Evolutionary conservation across 2,113 vertebrate genomes (phyloP).

Genomic region (Lota lota): DNA sequence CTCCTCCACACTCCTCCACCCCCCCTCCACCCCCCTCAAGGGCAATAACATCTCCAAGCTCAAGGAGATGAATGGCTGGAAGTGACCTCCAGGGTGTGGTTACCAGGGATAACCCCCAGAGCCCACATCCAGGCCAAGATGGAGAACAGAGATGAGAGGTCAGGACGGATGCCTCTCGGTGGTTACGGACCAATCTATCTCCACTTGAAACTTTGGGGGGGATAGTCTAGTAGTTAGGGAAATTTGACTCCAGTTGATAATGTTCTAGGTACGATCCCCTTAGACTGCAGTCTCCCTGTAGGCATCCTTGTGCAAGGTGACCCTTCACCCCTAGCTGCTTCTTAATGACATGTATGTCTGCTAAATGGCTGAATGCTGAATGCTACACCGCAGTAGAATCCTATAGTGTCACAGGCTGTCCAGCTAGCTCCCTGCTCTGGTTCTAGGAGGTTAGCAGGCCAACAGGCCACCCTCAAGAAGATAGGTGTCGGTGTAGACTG

Average conservation of each 20-base stretch:
- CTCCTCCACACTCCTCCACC: constrained; percentile 59
- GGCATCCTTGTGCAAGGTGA: too few relatives aligned
- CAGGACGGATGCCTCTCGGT: too few relatives aligned
- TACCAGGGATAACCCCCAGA: too few relatives aligned
- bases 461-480: constrained; percentile 20
- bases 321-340: too few relatives aligned
- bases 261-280: too few relatives aligned
- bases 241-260: too few relatives aligned
- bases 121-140: too few relatives aligned
- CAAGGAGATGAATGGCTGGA: constrained; percentile 71
- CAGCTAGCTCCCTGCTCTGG: neutral
- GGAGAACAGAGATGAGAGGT: too few relatives aligned
- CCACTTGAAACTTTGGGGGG: too few relatives aligned
- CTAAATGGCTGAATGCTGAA: neutral
- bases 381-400: neutral
- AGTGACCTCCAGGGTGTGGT: constrained; percentile 35
- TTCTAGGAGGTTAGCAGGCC: neutral
- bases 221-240: too few relatives aligned
- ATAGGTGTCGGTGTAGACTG: constrained; percentile 18
- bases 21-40: constrained; percentile 60
- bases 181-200: too few relatives aligned
- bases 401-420: neutral
- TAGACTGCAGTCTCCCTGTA: too few relatives aligned
- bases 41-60: constrained; percentile 59
- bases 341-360: neutral